phyloP scores from a whole-genome alignment of 2,113 vertebrate genomes.

The Nannobrachium achirus region DNA sequence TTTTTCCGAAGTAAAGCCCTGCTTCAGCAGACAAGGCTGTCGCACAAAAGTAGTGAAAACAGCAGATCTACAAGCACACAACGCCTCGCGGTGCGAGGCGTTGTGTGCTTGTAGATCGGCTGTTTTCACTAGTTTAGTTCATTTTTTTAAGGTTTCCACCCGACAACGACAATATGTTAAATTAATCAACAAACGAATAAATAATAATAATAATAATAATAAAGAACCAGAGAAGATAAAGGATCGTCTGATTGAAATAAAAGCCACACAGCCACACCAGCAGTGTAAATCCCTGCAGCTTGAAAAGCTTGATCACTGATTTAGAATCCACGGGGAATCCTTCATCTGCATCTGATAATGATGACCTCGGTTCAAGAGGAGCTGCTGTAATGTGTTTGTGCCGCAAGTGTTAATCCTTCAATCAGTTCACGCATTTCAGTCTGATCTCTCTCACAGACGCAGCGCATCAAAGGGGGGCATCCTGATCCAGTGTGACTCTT shows the following conservation, averaged over 20 bases:
- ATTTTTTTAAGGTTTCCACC: too few species aligned
- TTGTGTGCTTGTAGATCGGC: too few species aligned
- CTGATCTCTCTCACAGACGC: conserved; percentile 26
- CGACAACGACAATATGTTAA: not conserved
- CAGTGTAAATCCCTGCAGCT: conserved; percentile 28
- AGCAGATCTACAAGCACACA: too few species aligned
- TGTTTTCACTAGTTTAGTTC: too few species aligned
- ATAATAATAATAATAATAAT: conserved; percentile 23
- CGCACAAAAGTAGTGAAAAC: too few species aligned
- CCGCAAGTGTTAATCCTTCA: conserved; percentile 56
- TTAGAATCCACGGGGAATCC: conserved; percentile 37
- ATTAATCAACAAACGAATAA: conserved; percentile 15
- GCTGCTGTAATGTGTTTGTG: conserved; percentile 45
- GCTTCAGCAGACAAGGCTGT: too few species aligned
- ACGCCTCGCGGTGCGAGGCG: too few species aligned
- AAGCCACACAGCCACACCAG: conserved; percentile 11
- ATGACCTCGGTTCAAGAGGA: conserved; percentile 50
- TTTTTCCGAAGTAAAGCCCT: too few species aligned
- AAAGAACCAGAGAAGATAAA: conserved; percentile 21
- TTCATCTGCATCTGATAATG: conserved; percentile 38
- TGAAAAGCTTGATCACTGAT: conserved; percentile 20
- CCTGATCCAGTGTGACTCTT: conserved; percentile 35
- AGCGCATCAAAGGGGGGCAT: not conserved
- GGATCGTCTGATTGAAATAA: conserved; percentile 40
- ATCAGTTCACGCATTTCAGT: conserved; percentile 40